Conservation (phyloP, 2,113 vertebrate species). For the Microcebus murinus region DNA sequence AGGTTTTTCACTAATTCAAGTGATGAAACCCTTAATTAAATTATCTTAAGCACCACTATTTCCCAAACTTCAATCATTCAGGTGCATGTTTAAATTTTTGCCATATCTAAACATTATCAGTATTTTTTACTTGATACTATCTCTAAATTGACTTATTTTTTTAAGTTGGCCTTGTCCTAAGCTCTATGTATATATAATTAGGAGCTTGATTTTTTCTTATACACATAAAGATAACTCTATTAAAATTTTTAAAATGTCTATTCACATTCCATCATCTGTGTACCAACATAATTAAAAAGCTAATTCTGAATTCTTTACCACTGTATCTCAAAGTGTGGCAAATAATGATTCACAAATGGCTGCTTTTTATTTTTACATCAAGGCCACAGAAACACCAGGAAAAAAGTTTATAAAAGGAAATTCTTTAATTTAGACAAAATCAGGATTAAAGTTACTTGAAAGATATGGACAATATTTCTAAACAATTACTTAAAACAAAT, state of each 20-base stretch:
- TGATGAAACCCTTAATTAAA: neutral
- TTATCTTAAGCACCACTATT: neutral
- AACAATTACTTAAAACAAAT: constrained; percentile 40
- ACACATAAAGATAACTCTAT: neutral
- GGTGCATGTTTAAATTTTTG: neutral
- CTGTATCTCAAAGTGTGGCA: constrained; percentile 1
- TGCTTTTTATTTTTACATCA: constrained; percentile 15
- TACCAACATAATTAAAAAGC: constrained; percentile 44
- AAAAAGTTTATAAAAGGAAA: neutral
- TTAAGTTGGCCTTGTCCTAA: neutral
- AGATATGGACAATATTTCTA: constrained; percentile 23
- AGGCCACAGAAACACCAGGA: neutral
- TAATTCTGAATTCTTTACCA: constrained; percentile 27
- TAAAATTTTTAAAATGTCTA: neutral
- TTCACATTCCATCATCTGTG: neutral
- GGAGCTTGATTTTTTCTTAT: neutral
- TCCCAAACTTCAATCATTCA: constrained; percentile 2
- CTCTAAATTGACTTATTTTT: neutral
- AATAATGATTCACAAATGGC: constrained; percentile 27
- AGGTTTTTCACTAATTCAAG: constrained; percentile 31
- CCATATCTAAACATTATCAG: neutral
- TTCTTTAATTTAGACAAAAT: constrained; percentile 32
- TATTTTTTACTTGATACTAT: neutral
- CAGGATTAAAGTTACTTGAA: constrained; percentile 29
- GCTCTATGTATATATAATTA: neutral